Base-by-base conservation (phyloP, 2,113 vertebrate genomes). In the Malurus cyaneus region DNA sequence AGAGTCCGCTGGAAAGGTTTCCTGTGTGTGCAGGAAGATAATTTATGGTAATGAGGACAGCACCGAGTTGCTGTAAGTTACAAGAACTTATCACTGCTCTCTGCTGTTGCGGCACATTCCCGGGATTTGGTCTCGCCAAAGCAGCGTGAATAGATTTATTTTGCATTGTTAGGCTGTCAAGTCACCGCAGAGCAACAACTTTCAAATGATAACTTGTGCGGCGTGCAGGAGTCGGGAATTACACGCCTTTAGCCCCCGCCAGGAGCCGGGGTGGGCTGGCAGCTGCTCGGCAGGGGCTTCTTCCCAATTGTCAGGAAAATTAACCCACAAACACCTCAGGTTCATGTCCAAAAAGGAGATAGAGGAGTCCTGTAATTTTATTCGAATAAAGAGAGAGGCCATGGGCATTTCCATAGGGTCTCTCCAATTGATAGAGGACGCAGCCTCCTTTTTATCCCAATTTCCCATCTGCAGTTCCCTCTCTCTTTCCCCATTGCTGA, bases 91-190 rank as follows among this genome's bases (percentile, higher is more conserved):
- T 96, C 94, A 4, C 89, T 92, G 92, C 94, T 96, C 96, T 97
- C 96, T 64, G 73, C 97, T 97, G 93, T 94, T 84, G 93, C 91
- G 72, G 95, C 96, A 79, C 92, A 78, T 97, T 97, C 94, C 93
- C 69, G 23, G 96, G 93, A 96, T 93, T 96, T 72, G 56, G 88
- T 87, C 96, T 97, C 60, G 61, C 97, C 95, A 74, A 91, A 97
- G 97, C 97, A 94, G 97, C 53, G 5, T 96, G 97, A 97, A 97
- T 91, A 94, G 97, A 97, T 98, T 98, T 97, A 97, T 97, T 97
- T 97, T 96, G 96, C 92, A 97, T 98, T 98, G 97, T 98, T 97
- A 93, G 96, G 76, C 97, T 97, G 97, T 98, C 97, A 97, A 97
- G 94, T 53, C 95, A 80, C 94, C 96, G 97, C 94, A 91, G 94